Conservation (phyloP, 2,888 invertebrate genomes). For the Allolobophora icterica region DNA sequence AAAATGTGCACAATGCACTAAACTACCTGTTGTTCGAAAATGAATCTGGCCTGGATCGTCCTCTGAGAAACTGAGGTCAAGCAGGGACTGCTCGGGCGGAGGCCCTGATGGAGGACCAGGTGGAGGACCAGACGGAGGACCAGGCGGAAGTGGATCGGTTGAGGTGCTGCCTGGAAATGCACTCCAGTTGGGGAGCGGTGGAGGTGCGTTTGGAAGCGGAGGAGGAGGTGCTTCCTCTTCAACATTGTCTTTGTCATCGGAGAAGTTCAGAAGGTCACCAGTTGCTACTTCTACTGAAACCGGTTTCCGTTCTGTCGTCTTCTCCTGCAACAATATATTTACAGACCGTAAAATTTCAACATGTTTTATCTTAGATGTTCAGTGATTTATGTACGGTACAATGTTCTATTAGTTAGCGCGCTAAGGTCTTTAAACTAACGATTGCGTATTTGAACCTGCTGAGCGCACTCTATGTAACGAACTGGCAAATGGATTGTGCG, state of each 20-base stretch:
- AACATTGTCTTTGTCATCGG: background rate
- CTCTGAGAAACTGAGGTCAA: constrained; percentile 13
- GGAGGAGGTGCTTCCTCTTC: background rate
- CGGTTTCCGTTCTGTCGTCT: background rate
- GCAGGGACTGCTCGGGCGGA: background rate
- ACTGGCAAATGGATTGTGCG: too few relatives aligned
- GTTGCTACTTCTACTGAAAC: background rate
- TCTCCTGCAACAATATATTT: background rate
- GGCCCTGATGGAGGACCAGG: background rate
- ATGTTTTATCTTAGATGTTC: too few relatives aligned
- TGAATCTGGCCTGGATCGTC: constrained; percentile 3
- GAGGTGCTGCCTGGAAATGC: background rate
- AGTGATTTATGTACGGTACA: too few relatives aligned
- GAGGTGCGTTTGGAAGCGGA: constrained; percentile 26
- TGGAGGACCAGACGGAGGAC: background rate
- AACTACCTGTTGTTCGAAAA: constrained; percentile 8
- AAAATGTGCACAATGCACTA: background rate
- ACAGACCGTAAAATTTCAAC: background rate
- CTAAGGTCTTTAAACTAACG: too few relatives aligned
- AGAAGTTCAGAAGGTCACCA: background rate
- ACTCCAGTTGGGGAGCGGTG: constrained; percentile 22
- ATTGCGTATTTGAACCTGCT: too few relatives aligned
- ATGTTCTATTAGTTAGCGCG: too few relatives aligned
- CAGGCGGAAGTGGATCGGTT: background rate
- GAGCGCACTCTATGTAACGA: too few relatives aligned